A percentile compares a stretch with the other conserved stretches of the same genome.
phyloP scores from a whole-genome alignment of 2,888 invertebrate species.

The Boloria euphrosyne region DNA sequence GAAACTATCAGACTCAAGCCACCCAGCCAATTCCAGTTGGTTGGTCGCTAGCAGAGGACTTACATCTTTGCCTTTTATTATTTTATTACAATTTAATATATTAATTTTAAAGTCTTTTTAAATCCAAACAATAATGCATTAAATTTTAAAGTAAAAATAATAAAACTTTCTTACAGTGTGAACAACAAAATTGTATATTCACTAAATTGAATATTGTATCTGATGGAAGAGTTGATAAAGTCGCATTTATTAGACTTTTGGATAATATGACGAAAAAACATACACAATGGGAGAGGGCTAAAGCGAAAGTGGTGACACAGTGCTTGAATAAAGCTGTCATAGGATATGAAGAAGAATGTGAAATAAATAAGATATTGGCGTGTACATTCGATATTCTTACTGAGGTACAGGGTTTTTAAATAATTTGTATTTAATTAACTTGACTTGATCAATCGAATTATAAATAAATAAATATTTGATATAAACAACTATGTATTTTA shows the following conservation, averaged over 20 bases:
- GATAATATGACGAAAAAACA: conserved; percentile 58
- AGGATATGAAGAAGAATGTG: conserved; percentile 58
- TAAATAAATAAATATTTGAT: too few relatives aligned
- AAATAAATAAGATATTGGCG: conserved; percentile 63
- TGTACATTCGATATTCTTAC: conserved; percentile 69
- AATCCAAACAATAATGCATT: neutral
- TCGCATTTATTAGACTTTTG: conserved; percentile 59
- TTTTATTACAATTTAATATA: too few relatives aligned
- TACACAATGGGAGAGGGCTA: conserved; percentile 61
- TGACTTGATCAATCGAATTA: too few relatives aligned
- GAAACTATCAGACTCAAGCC: too few relatives aligned
- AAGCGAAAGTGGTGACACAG: conserved; percentile 61
- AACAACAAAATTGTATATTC: conserved; percentile 65
- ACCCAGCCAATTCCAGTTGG: too few relatives aligned
- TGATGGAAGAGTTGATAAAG: conserved; percentile 53
- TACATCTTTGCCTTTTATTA: too few relatives aligned
- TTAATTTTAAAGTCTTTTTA: neutral
- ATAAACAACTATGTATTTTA: too few relatives aligned
- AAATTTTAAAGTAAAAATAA: neutral
- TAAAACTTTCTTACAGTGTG: conserved; percentile 55
- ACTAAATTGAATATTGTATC: conserved; percentile 56
- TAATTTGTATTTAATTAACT: neutral
- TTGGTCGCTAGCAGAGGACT: too few relatives aligned
- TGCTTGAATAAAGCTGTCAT: conserved; percentile 54
- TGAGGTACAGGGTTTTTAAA: conserved; percentile 55